These are phyloP conservation scores for Masticophis lateralis DNA, from an alignment of 2,797 vertebrate genomes.

Conservation along the genomic window DNA sequence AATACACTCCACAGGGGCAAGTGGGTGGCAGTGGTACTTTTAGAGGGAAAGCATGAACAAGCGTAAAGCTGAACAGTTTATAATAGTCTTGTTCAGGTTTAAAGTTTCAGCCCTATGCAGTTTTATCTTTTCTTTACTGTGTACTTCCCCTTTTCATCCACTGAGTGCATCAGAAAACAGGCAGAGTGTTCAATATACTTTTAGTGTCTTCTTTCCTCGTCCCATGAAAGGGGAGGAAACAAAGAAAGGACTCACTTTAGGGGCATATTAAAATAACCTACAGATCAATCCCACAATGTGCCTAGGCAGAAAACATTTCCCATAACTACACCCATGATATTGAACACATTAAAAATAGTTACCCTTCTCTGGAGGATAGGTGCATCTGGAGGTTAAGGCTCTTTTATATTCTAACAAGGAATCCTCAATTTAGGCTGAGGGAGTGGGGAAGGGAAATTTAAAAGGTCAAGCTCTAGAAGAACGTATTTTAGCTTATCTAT, in stretches of 20 bases:
- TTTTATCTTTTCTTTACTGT: rapidly evolving
- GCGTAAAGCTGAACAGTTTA: neutral
- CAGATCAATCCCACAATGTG: neutral
- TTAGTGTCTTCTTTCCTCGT: constrained; percentile 6
- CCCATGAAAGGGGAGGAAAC: neutral
- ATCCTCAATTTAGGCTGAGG: neutral
- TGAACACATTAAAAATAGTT: neutral
- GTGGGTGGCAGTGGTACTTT: constrained; percentile 50
- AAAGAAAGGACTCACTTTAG: neutral
- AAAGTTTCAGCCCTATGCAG: constrained; percentile 14
- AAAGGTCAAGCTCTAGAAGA: constrained; percentile 27
- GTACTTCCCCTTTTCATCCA: neutral
- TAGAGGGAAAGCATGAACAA: neutral
- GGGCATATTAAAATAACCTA: neutral
- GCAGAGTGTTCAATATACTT: neutral
- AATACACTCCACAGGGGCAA: constrained; percentile 22
- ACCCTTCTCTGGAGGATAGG: neutral
- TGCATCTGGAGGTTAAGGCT: constrained; percentile 5
- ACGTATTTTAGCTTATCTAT: neutral
- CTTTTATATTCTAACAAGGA: neutral
- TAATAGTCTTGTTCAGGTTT: neutral
- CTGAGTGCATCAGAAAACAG: neutral
- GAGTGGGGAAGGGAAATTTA: neutral
- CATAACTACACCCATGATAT: neutral
- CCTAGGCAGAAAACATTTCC: neutral